Base-by-base conservation (phyloP, 2,113 vertebrate genomes). In the Pedetes capensis region DNA sequence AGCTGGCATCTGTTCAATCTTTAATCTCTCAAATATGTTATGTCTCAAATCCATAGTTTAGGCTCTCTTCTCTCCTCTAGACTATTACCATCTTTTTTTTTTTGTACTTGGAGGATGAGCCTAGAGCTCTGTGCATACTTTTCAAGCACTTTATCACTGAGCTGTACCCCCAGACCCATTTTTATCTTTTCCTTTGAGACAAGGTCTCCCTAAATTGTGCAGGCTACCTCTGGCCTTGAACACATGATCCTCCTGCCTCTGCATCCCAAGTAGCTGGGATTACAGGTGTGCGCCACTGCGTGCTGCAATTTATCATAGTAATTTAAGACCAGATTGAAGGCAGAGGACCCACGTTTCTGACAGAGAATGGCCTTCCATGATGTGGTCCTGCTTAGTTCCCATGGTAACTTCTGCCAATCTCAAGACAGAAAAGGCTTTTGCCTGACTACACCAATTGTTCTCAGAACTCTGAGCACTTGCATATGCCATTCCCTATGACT, bases 1-100 rank as follows among this genome's bases (percentile, higher is more conserved):
- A 97, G 83, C 75, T 97, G 96, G 95, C 91, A 32, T 81, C 27
- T 53, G 9, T 93, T 93, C 93, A 69, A 5, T 72, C 64, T 86
- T 92, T 94, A 90, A 27, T 95, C 61, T 84, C 53, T 90, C 86
- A 79, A 49, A 71, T 93, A 53, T 10, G 72, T 93, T 91, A 72
- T 74, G 25, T 90, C 87, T 93, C 75, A 34, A 49, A 69, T 74
- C 51, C 89, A 91, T 23, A 78, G 17, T 34, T 74, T 76, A 87
- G 78, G 75, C 32, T 79, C 63, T 82, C 57, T 42, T 72, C 86
- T 94, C 44, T 95, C 75, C 75, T 90, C 76, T 55, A 72, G 49
- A 72, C 47, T 84, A 74, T 87, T 57, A 87, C 2, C n/a, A n/a
- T n/a, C n/a, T n/a, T n/a, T n/a, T n/a, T n/a, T n/a, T n/a, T n/a